A percentile compares a stretch with the other conserved stretches of the same genome.
Conservation (phyloP, 2,797 vertebrate genomes). For the Clarias fuscus region DNA sequence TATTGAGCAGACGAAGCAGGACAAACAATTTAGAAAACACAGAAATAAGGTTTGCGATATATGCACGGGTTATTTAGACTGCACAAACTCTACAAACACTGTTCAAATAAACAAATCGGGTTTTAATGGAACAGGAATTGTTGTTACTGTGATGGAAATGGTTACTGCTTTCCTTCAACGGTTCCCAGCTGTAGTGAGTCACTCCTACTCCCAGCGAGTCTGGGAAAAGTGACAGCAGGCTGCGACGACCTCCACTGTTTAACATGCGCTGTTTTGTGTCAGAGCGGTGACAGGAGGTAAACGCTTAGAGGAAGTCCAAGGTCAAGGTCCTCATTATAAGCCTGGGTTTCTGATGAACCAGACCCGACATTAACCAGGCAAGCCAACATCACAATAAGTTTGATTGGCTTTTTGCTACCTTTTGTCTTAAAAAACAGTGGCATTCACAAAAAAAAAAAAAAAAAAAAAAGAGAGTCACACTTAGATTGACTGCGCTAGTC, state of each 20-base stretch:
- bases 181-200: constrained; percentile 28
- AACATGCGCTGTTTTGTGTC: not conserved
- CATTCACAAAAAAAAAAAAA: not conserved
- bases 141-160: constrained; percentile 16
- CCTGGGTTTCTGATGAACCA: constrained; percentile 4
- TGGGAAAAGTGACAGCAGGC: constrained; percentile 7
- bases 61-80: not conserved
- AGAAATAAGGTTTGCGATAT: not conserved
- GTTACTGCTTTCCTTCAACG: not conserved
- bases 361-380: not conserved
- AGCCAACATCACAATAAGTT: not conserved
- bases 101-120: not conserved
- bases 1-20: not conserved
- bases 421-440: constrained; percentile 4
- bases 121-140: constrained; percentile 5
- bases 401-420: not conserved
- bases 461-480: not conserved
- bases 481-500: not conserved
- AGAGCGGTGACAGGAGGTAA: constrained; percentile 5
- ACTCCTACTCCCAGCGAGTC: constrained; percentile 12
- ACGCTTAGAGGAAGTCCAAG: constrained; percentile 32
- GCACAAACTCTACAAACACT: not conserved
- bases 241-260: not conserved
- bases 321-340: constrained; percentile 9
- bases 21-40: not conserved